Percentiles rank a stretch among this genome's conserved stretches.
Evolutionary conservation across 2,113 vertebrate species (phyloP).

Genomic region (Barnardius zonarius): DNA sequence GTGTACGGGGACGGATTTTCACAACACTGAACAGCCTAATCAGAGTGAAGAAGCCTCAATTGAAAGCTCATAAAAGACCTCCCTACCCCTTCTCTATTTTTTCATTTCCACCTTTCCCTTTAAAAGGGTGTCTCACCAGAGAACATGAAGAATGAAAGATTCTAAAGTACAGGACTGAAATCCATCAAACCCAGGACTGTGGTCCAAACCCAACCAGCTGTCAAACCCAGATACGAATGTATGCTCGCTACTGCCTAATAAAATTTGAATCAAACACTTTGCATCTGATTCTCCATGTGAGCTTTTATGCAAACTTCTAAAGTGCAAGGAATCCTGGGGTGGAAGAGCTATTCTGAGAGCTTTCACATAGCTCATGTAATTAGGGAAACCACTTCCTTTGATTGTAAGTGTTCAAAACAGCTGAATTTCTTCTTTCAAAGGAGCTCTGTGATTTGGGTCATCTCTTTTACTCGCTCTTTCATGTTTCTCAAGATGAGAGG

Average conservation of each 20-base stretch:
- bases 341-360: conserved; percentile 85
- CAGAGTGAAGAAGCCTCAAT: conserved; percentile 5
- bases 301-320: conserved; percentile 89
- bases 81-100: conserved; percentile 53
- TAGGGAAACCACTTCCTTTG: conserved; percentile 88
- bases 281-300: conserved; percentile 83
- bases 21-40: background rate
- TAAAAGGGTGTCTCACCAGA: conserved; percentile 60
- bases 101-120: conserved; percentile 47
- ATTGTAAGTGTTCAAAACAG: conserved; percentile 88
- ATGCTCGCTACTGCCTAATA: conserved; percentile 78
- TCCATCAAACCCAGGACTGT: conserved; percentile 74
- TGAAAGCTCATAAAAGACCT: conserved; percentile 43
- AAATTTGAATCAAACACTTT: conserved; percentile 85
- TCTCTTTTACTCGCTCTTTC: conserved; percentile 83
- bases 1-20: background rate
- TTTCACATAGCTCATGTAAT: conserved; percentile 86
- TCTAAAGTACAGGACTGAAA: conserved; percentile 67
- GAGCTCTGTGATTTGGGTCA: conserved; percentile 85
- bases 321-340: conserved; percentile 85
- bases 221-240: conserved; percentile 66
- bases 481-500: conserved; percentile 82
- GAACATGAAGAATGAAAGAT: conserved; percentile 66
- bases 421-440: conserved; percentile 83
- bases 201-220: conserved; percentile 73